Evolutionary conservation across 2,888 invertebrate species (phyloP), one percentile per base, ranked within the genome.

Genomic region (Tineola bisselliella): DNA sequence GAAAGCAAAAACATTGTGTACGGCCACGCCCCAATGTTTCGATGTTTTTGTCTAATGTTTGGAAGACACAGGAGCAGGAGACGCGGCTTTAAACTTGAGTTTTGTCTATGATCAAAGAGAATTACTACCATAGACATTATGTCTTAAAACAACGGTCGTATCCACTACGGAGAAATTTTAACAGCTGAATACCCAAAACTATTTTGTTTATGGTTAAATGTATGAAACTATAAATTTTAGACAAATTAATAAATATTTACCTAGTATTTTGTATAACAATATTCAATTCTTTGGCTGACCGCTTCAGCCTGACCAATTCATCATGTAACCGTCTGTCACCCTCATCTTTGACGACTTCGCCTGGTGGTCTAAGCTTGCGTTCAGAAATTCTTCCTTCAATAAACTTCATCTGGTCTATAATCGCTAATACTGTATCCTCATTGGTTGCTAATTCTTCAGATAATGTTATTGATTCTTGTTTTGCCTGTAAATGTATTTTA

Each of bases 381-480:
- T 93, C 93, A 67, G 92, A 91, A 59, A 94, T 77, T 65, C 94
- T 89, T 0, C 92, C 92, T 74, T 92, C 91, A 3, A 91, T 90
- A 61, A 94, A 77, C 68, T 92, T 91, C 64, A 91, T 86, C 44
- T 91, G 90, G 64, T 92, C 90, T 66, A 89, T 89, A 68, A 93
- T 93, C 44, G 89, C 89, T 58, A 89, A 67, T n/a, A 93, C 75
- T 18, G 91, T 90, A 63, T 89, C 88, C 71, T 93, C 92, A 43
- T 94, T 77, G 13, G 89, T 84, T 31, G 80, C 73, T 63, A 94
- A 88, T 77, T 95, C 94, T 69, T 90, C 90, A 63, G 89, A 83
- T 61, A 94, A 76, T 62, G 89, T 89, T 62, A 90, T 90, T 81
- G 93, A 91, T 77, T 95, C 95, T 66, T 88, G 87, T 61, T 88